These are phyloP conservation scores for Spilarctia lutea DNA, from an alignment of 2,888 invertebrate genomes.

Conservation along the genomic window DNA sequence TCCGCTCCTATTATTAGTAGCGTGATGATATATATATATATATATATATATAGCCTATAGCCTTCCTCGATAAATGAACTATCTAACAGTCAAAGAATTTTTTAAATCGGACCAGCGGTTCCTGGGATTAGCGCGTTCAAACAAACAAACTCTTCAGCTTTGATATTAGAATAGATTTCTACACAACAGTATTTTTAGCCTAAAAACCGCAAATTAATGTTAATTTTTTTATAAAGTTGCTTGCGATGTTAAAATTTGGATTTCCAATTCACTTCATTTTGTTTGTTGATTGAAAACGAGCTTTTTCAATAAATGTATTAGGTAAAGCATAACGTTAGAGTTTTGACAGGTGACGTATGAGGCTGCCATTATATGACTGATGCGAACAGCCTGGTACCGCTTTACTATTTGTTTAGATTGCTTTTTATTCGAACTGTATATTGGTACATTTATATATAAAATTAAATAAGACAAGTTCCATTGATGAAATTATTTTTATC, in stretches of 20 bases:
- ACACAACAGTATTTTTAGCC: no score
- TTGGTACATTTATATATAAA: neutral
- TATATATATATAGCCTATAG: no score
- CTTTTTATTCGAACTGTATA: neutral
- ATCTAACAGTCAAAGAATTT: no score
- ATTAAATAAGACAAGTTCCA: neutral
- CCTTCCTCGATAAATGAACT: no score
- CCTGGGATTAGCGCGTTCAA: no score
- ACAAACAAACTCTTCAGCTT: no score
- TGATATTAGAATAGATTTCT: no score
- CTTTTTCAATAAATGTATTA: constrained; percentile 78
- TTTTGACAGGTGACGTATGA: constrained; percentile 75
- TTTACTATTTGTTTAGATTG: constrained; percentile 41
- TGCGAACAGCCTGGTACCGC: constrained; percentile 43
- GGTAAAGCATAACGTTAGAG: constrained; percentile 64
- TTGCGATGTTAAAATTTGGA: constrained; percentile 18
- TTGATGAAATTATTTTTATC: neutral
- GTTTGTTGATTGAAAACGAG: constrained; percentile 70
- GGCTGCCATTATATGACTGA: constrained; percentile 62
- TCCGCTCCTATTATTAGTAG: no score
- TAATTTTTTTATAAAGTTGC: neutral
- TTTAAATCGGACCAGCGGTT: no score
- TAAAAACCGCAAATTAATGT: neutral
- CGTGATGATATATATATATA: no score
- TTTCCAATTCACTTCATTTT: constrained; percentile 56